phyloP scores from a whole-genome alignment of 2,888 invertebrate genomes.

The Nymphalis urticae region DNA sequence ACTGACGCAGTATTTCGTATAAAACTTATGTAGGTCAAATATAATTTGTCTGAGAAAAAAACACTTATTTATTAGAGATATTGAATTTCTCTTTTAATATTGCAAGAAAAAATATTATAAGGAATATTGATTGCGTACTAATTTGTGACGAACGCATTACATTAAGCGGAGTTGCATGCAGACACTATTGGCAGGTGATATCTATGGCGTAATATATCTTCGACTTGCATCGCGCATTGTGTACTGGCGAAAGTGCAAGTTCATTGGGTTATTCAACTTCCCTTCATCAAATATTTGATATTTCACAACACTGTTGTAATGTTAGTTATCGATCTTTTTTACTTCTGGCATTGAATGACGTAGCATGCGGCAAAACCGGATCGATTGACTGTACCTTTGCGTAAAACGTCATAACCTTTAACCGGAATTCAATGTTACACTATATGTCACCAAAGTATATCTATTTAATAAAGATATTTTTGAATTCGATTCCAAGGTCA shows the following conservation, averaged over 20 bases:
- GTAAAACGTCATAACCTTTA: neutral
- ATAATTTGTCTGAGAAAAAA: neutral
- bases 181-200: constrained; percentile 15
- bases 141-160: constrained; percentile 13
- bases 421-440: no score
- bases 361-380: constrained; percentile 13
- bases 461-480: no score
- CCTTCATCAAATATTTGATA: neutral
- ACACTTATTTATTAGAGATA: neutral
- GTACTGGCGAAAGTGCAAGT: neutral
- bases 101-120: neutral
- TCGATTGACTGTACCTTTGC: constrained; percentile 6
- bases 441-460: no score
- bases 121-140: constrained; percentile 8
- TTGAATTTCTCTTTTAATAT: neutral
- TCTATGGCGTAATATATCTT: constrained; percentile 26
- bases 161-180: constrained; percentile 1
- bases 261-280: constrained; percentile 14
- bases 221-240: constrained; percentile 16
- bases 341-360: constrained; percentile 8
- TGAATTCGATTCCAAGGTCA: no score
- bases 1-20: no score
- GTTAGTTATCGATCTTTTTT: neutral
- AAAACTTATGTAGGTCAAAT: neutral
- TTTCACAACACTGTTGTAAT: neutral